Evolutionary conservation across 2,113 vertebrate species (phyloP).

Genomic region (Copsychus sechellarum): DNA sequence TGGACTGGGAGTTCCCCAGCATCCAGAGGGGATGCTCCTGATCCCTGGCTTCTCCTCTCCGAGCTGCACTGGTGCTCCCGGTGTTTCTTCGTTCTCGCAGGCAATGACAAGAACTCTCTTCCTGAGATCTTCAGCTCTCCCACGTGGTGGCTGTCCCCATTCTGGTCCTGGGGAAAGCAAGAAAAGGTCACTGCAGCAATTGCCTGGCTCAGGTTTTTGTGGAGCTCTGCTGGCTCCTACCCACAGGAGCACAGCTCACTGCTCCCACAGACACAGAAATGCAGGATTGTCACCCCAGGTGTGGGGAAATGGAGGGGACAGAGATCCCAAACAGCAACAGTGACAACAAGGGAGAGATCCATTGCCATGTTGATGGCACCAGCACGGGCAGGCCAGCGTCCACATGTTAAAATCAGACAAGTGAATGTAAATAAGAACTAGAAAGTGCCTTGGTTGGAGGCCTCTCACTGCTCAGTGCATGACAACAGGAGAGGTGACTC

Average conservation of each 20-base stretch:
- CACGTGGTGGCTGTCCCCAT: constrained; percentile 83
- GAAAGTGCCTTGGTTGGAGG: neutral
- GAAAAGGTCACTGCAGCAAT: neutral
- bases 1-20: constrained; percentile 83
- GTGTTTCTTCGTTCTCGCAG: constrained; percentile 78
- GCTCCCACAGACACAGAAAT: neutral
- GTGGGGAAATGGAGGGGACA: neutral
- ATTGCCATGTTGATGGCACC: neutral
- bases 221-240: neutral
- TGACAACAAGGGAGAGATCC: neutral
- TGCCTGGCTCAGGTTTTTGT: neutral
- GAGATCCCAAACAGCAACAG: neutral
- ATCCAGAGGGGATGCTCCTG: constrained; percentile 75
- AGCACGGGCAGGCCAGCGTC: neutral
- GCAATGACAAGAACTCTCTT: constrained; percentile 74
- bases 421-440: neutral
- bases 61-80: constrained; percentile 74
- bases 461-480: neutral
- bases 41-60: constrained; percentile 74
- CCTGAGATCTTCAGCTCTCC: constrained; percentile 77
- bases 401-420: neutral
- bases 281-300: neutral
- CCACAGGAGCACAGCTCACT: neutral
- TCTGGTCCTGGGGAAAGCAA: constrained; percentile 76
- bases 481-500: constrained; percentile 8